Evolutionary conservation across 2,797 vertebrate genomes (phyloP).

Genomic region (Sebastes flavidus): DNA sequence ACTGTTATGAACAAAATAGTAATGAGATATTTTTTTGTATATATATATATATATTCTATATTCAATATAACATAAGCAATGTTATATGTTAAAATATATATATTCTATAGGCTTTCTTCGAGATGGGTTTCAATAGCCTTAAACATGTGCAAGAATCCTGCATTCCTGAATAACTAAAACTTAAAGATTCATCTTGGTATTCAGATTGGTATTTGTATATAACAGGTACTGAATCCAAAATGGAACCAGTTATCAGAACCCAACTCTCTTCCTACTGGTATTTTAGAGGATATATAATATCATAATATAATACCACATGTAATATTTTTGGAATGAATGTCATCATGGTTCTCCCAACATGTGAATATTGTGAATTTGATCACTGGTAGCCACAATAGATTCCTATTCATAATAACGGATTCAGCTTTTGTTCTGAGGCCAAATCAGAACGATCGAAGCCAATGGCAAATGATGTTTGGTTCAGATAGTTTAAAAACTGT

Average conservation of each 20-base stretch:
- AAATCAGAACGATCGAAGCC: conserved; percentile 2
- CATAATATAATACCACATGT: neutral
- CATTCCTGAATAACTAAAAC: neutral
- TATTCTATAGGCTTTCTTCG: neutral
- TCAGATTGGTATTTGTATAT: neutral
- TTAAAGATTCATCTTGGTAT: neutral
- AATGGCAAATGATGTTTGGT: conserved; percentile 14
- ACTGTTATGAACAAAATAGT: neutral
- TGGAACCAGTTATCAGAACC: neutral
- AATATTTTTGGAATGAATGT: neutral
- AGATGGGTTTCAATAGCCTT: neutral
- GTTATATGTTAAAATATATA: neutral
- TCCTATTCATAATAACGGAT: neutral
- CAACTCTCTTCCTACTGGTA: neutral
- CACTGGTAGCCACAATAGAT: conserved; percentile 9
- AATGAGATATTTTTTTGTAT: too few species aligned
- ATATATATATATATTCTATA: neutral
- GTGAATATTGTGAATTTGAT: conserved; percentile 26
- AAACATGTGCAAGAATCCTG: neutral
- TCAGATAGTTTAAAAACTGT: conserved; percentile 2
- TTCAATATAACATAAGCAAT: neutral
- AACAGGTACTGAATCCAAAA: neutral
- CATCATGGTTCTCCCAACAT: neutral
- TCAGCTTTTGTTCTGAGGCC: conserved; percentile 10
- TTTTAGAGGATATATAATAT: neutral